Evolutionary conservation across 2,888 invertebrate species (phyloP), one percentile per base, ranked within the genome.

Genomic region (Crossocerus cetratus): DNA sequence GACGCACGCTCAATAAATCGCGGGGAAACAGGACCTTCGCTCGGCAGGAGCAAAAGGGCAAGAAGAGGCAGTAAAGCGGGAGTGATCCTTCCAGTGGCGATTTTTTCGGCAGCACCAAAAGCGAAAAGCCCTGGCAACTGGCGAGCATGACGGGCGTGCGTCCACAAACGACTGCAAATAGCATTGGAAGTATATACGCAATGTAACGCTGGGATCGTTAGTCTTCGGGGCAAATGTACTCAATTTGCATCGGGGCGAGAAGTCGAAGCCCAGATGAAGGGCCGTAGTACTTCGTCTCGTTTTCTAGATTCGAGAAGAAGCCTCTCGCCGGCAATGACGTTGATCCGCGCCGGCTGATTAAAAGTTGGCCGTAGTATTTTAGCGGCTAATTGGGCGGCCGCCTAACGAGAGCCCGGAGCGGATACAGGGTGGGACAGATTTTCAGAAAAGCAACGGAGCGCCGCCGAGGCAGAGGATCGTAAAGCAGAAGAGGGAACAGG

Each of bases 1-100:
- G 75, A 44, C 60, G 21, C 55, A 44, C 54, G 64, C 55, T 60
- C 78, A 61, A 81, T 81, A 78, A 78, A 81, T 81, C 74, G 72
- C 72, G 72, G 67, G 74, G 76, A 72, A 69, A 61, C 66, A 76
- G 69, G 58, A 49, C 71, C 65, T 53, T 45, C 49, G 59, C 57
- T 60, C 14, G 64, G 45, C 45, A 63, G 62, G 64, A 74, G 70
- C 62, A 70, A 72, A 73, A 72, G 64, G 61, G 68, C 56, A 32
- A 32, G 32, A 3, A 32, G 61, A 66, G 22, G 60, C 45, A 66
- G 61, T 69, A 62, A 69, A 66, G 57, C 63, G 56, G 69, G 62
- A 44, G 64, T 54, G 72, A 79, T 77, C 67, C 70, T 76, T 62
- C 60, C 64, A 60, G 66, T 59, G 63, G 72, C 64, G 71, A 71